Percentiles rank a stretch among this genome's conserved stretches.
Conservation (phyloP, 1,140 invertebrate species). For the Leptinotarsa texana region DNA sequence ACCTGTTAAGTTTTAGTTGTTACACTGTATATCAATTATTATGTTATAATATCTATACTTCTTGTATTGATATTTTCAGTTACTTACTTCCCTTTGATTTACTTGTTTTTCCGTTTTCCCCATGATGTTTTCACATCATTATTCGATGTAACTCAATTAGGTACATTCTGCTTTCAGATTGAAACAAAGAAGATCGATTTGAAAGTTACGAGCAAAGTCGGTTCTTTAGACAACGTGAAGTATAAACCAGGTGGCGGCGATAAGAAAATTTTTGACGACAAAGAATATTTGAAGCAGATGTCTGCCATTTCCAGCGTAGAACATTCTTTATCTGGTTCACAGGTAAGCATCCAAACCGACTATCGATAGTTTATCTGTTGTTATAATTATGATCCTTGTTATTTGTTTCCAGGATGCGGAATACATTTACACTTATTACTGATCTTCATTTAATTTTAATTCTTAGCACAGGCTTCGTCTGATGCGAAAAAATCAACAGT, state of each 20-base stretch:
- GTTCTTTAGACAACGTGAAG: conserved; percentile 91
- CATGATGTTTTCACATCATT: no score
- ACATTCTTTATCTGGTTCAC: conserved; percentile 67
- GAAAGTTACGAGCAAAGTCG: conserved; percentile 85
- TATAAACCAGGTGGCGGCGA: conserved; percentile 93
- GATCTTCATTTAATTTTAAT: conserved; percentile 32
- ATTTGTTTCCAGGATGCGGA: conserved; percentile 58
- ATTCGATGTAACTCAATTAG: no score
- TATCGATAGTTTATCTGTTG: conserved; percentile 10
- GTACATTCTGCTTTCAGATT: conserved; percentile 65
- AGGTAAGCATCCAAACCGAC: conserved; percentile 59
- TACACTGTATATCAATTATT: no score
- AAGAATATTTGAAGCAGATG: conserved; percentile 86
- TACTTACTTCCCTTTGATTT: no score
- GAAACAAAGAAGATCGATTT: conserved; percentile 84
- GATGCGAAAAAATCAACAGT: neutral
- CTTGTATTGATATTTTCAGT: no score
- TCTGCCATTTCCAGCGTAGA: conserved; percentile 66
- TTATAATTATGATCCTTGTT: neutral
- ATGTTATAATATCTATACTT: no score
- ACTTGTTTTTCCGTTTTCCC: no score
- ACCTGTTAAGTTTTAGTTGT: no score
- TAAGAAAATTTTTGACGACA: conserved; percentile 92
- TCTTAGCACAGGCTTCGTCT: conserved; percentile 18
- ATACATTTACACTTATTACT: conserved; percentile 64